These are phyloP conservation scores for Melanophora roralis DNA, from an alignment of 2,888 invertebrate species.

Conservation along the genomic window DNA sequence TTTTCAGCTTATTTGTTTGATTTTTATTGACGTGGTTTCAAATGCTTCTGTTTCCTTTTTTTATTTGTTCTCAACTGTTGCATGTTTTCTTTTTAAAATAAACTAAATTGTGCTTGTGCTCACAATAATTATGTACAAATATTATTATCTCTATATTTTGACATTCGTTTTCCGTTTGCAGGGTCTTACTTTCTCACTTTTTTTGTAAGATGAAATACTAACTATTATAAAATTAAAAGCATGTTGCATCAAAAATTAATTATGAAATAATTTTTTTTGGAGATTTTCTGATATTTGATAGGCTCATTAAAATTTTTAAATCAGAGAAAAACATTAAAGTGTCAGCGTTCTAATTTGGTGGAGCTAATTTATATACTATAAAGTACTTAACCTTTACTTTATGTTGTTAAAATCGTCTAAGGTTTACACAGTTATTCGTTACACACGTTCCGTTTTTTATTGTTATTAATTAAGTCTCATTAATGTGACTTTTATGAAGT, in stretches of 20 bases:
- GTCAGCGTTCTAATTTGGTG: too few species aligned
- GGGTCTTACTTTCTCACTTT: conserved; percentile 8
- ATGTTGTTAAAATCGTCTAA: too few species aligned
- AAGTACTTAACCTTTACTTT: too few species aligned
- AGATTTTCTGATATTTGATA: neutral
- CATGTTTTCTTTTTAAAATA: neutral
- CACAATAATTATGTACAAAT: conserved; percentile 38
- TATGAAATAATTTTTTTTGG: conserved; percentile 1
- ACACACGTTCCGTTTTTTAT: too few species aligned
- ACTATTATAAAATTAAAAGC: neutral
- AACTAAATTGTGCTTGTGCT: neutral
- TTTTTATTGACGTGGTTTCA: conserved; percentile 4
- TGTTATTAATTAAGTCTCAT: too few species aligned
- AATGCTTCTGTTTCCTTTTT: neutral
- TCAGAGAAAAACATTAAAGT: too few species aligned
- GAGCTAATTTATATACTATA: too few species aligned
- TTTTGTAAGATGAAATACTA: neutral
- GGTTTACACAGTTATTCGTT: too few species aligned
- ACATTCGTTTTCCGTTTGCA: conserved; percentile 42
- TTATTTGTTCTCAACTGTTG: conserved; percentile 1
- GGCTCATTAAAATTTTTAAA: neutral
- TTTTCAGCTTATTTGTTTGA: too few species aligned
- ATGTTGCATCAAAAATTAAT: neutral
- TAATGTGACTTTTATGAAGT: too few species aligned
- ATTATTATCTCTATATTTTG: conserved; percentile 42